Evolutionary conservation across 2,113 vertebrate genomes (phyloP).

Genomic region (Steatornis caripensis): DNA sequence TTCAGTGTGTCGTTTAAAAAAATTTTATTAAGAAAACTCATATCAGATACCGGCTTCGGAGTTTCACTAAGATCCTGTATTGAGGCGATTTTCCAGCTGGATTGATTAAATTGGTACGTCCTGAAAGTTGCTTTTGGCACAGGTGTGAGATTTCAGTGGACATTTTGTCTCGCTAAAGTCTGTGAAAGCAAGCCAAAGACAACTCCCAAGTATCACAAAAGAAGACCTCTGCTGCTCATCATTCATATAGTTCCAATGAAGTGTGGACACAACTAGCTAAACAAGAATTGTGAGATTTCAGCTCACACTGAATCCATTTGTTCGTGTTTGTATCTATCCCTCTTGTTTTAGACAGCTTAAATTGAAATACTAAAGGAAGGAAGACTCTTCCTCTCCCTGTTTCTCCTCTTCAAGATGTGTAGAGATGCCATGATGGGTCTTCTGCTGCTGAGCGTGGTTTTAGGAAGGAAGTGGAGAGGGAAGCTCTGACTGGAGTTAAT

Average conservation of each 20-base stretch:
- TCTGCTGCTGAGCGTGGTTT: background rate
- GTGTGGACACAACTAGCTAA: background rate
- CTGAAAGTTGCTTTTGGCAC: constrained; percentile 17
- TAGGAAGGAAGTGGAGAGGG: background rate
- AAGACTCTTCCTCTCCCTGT: background rate
- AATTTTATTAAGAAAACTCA: background rate
- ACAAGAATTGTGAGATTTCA: background rate
- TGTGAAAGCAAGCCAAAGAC: constrained; percentile 6
- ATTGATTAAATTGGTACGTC: background rate
- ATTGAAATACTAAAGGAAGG: background rate
- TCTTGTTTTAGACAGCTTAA: background rate
- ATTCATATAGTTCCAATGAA: background rate
- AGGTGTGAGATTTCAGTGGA: background rate
- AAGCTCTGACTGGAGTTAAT: background rate
- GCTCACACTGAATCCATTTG: background rate
- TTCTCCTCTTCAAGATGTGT: background rate
- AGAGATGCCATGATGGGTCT: background rate
- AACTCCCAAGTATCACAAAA: background rate
- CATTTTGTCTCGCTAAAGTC: background rate
- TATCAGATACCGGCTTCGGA: background rate
- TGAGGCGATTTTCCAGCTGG: background rate
- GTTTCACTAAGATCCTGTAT: background rate
- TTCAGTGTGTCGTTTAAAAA: background rate
- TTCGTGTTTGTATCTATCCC: background rate
- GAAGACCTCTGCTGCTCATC: background rate